Evolutionary conservation across 30 jellyfish, hydroid and myxozoan species (phyloP).

Genomic region (Sanderia malayensis): DNA sequence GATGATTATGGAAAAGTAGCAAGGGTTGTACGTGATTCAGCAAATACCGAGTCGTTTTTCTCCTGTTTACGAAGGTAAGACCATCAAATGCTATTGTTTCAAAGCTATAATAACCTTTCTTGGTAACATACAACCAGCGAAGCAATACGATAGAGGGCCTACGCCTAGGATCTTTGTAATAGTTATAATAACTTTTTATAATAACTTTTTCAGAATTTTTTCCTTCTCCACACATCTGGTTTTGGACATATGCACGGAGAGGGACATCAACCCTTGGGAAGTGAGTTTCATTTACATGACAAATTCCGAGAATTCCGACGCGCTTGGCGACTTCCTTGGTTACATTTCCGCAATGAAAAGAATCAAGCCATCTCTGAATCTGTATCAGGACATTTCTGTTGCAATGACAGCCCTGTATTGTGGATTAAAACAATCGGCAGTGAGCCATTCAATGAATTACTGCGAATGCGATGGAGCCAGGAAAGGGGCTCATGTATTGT

Average conservation of each 20-base stretch:
- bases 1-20: slow-evolving; percentile 41
- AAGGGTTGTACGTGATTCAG: slow-evolving; percentile 29
- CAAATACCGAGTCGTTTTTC: slow-evolving; percentile 52
- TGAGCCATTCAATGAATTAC: slow-evolving; percentile 17
- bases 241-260: slow-evolving; percentile 54
- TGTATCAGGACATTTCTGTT: slow-evolving; percentile 33
- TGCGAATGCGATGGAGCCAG: slow-evolving; percentile 65
- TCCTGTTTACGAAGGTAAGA: slow-evolving; percentile 61
- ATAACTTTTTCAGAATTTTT: slow-evolving; percentile 22
- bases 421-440: slow-evolving; percentile 22
- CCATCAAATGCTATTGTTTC: no score
- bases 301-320: slow-evolving; percentile 1
- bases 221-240: slow-evolving; percentile 50
- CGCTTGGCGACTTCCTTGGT: slow-evolving; percentile 23
- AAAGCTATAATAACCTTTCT: no score
- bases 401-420: slow-evolving; percentile 57
- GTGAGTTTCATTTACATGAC: slow-evolving; percentile 52
- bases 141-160: no score
- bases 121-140: no score
- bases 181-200: no score
- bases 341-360: slow-evolving; percentile 35
- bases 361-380: slow-evolving; percentile 36
- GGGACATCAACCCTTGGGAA: slow-evolving; percentile 56
- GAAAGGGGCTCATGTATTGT: slow-evolving; percentile 53
- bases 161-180: no score